Conservation (phyloP, 2,888 invertebrate species). For the Parapristionchus giblindavisi region DNA sequence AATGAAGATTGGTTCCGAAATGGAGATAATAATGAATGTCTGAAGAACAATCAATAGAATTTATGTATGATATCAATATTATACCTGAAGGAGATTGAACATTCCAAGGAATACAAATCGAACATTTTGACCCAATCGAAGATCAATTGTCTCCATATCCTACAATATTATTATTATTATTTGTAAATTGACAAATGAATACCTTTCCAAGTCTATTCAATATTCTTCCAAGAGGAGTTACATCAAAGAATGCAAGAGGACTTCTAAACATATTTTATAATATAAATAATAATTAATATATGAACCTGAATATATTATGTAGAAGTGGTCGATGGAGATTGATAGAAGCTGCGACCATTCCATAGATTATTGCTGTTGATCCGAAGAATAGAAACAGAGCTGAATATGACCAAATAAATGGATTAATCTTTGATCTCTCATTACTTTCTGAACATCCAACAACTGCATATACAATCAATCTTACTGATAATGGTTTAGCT, state of each 20-base stretch:
- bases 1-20: conserved; percentile 65
- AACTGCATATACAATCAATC: conserved; percentile 62
- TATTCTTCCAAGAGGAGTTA: conserved; percentile 66
- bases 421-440: not conserved
- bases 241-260: conserved; percentile 66
- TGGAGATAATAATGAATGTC: conserved; percentile 60
- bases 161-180: not conserved
- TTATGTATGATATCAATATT: not conserved
- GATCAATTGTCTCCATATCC: conserved; percentile 63
- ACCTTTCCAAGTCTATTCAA: conserved; percentile 64
- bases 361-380: conserved; percentile 57
- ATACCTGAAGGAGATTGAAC: conserved; percentile 51
- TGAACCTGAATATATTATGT: conserved; percentile 48
- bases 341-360: conserved; percentile 62
- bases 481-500: conserved; percentile 47
- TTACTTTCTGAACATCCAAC: conserved; percentile 62
- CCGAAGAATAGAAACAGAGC: conserved; percentile 56
- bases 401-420: conserved; percentile 22
- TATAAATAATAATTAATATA: not conserved
- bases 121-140: conserved; percentile 60
- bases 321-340: conserved; percentile 64
- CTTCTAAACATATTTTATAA: conserved; percentile 51
- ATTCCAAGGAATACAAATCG: conserved; percentile 59
- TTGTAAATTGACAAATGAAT: not conserved
- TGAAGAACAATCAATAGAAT: not conserved